Base-by-base conservation (phyloP, 2,888 invertebrate species). In the Pheosia gnoma region DNA sequence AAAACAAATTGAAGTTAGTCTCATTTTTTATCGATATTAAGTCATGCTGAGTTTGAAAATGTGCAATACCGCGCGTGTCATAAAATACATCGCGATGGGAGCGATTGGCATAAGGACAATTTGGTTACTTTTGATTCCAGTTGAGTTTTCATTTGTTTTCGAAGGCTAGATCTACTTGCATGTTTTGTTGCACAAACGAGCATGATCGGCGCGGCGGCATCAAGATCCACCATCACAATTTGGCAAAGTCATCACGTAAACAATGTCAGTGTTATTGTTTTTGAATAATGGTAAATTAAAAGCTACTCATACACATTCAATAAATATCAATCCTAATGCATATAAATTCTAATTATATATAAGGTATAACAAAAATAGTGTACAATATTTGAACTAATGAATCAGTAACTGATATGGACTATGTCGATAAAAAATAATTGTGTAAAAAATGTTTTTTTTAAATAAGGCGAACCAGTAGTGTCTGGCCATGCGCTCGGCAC, bases 51-150 rank as follows among this genome's bases (percentile, higher is more conserved):
- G 64, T 68, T 67, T 61, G 59, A 49, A 59, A 68, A 68, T 67
- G 68, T 61, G 71, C 64, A 75, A 63, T 62, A 60, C 59, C 57
- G 51, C 57, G 25, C 54, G 61, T 58, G 45, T 59, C 41, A 58
- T 59, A 57, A 36, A 55, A 37, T 55, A 13, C 25, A 63, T 58
- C 36, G 7, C 25, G 13, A 51, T 25, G 25, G 13, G 3, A 9
- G 3, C 25, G 49, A 25, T 51, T 25, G 51, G 25, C 13, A 52
- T 51, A 59, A 81, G 77, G 80, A 80, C 80, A 78, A 80, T 73
- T 61, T 52, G 77, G 71, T 81, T 84, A 90, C 89, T 86, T 88
- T 81, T 88, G 82, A 84, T 87, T 89, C 82, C 74, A 75, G 68
- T 72, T 81, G 76, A 79, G 85, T 83, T 78, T 79, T 77, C 78